Evolutionary conservation across 2,113 vertebrate species (phyloP), one percentile per base, ranked within the genome.

Genomic region (Mobula birostris): DNA sequence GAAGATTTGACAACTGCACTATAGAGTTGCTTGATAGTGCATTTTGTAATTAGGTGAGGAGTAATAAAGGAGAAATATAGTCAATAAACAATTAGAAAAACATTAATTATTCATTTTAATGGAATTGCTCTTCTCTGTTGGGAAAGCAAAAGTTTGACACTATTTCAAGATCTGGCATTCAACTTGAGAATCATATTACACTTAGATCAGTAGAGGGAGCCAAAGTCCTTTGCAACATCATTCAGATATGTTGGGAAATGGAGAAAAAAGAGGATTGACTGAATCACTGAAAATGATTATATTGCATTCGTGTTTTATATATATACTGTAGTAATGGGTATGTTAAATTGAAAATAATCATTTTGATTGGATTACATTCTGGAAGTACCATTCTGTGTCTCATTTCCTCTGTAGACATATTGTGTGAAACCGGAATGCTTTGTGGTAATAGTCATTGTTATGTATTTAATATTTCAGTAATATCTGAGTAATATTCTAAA

Each of bases 71-170:
- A 74, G 91, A 74, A 93, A 27, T 29, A 93, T 72, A 76, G 36
- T 93, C 91, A 93, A 93, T 93, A 74, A 93, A 93, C 91, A 93
- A 93, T 93, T 74, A 93, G 68, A 93, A 11, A 11, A 93, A 8
- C 40, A 74, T 93, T 74, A 76, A 93, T 93, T 93, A 93, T 93
- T 93, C 90, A 93, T 93, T 74, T 72, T 72, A 93, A 93, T 74
- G 90, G 66, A 93, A 93, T 74, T 74, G 70, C 36, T 56, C 36
- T 48, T 9, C 40, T 93, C 24, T 40, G 32, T 32, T n/a, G 85
- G 61, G 85, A 7, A 32, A 19, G 7, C 32, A 66, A 29, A 63
- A 12, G 11, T 61, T 90, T 61, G 72, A 9, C 40, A 29, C 24
- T 29, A 40, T 93, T 74, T 56, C 70, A 74, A 27, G 40, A 76